These are phyloP conservation scores for Coelogynopora nodosa DNA, from an alignment of 2,888 invertebrate genomes.

Conservation along the genomic window DNA sequence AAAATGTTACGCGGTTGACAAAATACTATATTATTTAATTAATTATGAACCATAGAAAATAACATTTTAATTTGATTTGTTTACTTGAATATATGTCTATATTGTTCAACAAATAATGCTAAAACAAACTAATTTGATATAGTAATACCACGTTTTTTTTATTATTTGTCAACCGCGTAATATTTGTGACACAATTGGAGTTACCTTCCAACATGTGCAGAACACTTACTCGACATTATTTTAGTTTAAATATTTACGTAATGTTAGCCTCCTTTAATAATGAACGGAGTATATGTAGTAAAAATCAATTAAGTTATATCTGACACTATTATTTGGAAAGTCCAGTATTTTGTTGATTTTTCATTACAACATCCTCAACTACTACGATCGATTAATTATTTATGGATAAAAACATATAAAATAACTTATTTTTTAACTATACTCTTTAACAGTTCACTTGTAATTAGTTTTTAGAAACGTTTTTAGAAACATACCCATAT, in stretches of 20 bases:
- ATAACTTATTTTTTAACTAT: background rate
- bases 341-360: background rate
- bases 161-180: background rate
- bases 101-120: background rate
- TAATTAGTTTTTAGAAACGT: no score
- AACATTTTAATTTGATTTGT: background rate
- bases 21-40: background rate
- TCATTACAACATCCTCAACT: background rate
- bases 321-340: background rate
- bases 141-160: background rate
- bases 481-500: no score
- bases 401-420: background rate
- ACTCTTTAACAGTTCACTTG: background rate
- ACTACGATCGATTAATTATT: background rate
- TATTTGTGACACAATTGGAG: no score
- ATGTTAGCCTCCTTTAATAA: no score
- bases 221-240: background rate
- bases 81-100: background rate
- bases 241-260: background rate
- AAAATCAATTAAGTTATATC: background rate
- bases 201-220: background rate
- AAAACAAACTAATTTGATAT: background rate
- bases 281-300: background rate
- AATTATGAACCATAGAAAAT: background rate
- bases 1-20: background rate